Evolutionary conservation across 2,888 invertebrate species (phyloP).

Genomic region (Melanargia galathea): DNA sequence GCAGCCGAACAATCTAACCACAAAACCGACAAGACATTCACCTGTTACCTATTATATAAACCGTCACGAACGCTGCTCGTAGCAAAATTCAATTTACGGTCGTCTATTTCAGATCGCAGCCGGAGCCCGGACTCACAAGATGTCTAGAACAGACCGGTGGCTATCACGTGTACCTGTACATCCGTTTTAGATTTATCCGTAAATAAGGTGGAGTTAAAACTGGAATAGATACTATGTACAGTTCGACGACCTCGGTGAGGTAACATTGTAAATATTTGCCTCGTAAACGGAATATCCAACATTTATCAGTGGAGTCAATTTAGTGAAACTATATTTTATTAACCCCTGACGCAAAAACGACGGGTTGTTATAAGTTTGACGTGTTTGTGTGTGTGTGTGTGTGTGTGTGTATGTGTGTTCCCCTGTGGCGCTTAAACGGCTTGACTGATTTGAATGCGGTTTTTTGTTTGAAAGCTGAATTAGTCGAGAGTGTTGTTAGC

Average conservation of each 20-base stretch:
- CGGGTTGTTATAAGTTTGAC: too few relatives aligned
- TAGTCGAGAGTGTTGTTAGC: too few relatives aligned
- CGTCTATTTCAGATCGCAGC: constrained; percentile 5
- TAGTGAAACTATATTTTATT: too few relatives aligned
- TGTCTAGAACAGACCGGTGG: neutral
- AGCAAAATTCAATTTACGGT: neutral
- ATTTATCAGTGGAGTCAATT: too few relatives aligned
- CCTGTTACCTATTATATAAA: neutral
- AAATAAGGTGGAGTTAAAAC: constrained; percentile 10
- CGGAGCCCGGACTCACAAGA: neutral
- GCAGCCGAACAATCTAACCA: too few relatives aligned
- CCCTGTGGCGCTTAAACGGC: too few relatives aligned
- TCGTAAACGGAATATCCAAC: neutral
- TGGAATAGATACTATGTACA: neutral
- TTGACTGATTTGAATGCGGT: too few relatives aligned
- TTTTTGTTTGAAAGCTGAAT: too few relatives aligned
- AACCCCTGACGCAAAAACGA: too few relatives aligned
- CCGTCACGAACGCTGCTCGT: neutral
- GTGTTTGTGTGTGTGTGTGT: too few relatives aligned
- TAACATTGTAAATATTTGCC: neutral
- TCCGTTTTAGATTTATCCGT: neutral
- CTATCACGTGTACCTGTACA: constrained; percentile 5
- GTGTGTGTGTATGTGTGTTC: too few relatives aligned
- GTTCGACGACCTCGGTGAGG: neutral
- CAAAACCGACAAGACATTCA: too few relatives aligned